Conservation (phyloP, 2,888 invertebrate species). For the Cyclophora punctaria region DNA sequence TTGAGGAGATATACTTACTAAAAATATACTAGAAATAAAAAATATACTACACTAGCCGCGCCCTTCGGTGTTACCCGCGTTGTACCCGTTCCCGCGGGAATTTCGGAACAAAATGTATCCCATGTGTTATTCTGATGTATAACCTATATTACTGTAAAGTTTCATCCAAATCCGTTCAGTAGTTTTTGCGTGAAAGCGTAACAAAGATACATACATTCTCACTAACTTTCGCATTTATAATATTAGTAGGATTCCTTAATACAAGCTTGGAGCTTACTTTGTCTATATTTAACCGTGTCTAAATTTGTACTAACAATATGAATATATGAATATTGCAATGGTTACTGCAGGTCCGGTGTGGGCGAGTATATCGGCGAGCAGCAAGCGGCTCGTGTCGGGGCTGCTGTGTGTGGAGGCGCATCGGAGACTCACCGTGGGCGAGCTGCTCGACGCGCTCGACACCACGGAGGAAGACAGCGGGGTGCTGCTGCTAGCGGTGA, state of each 20-base stretch:
- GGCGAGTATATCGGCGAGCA: slow-evolving; percentile 82
- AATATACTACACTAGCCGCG: background rate
- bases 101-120: no score
- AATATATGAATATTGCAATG: background rate
- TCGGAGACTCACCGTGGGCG: slow-evolving; percentile 79
- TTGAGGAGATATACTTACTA: no score
- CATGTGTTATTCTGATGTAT: no score
- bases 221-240: background rate
- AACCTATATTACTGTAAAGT: no score
- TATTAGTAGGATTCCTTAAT: no score
- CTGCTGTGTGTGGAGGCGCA: slow-evolving; percentile 86
- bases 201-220: background rate
- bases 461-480: slow-evolving; percentile 19
- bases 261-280: no score
- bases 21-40: background rate
- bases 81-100: no score
- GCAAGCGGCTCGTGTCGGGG: slow-evolving; percentile 83
- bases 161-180: no score
- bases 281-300: background rate
- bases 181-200: no score
- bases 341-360: slow-evolving; percentile 69
- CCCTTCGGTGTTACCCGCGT: no score
- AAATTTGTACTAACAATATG: background rate
- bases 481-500: slow-evolving; percentile 20
- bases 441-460: slow-evolving; percentile 72